A percentile compares a stretch with the other conserved stretches of the same genome.
Evolutionary conservation across 2,888 invertebrate genomes (phyloP).

Genomic region (Busseola fusca): DNA sequence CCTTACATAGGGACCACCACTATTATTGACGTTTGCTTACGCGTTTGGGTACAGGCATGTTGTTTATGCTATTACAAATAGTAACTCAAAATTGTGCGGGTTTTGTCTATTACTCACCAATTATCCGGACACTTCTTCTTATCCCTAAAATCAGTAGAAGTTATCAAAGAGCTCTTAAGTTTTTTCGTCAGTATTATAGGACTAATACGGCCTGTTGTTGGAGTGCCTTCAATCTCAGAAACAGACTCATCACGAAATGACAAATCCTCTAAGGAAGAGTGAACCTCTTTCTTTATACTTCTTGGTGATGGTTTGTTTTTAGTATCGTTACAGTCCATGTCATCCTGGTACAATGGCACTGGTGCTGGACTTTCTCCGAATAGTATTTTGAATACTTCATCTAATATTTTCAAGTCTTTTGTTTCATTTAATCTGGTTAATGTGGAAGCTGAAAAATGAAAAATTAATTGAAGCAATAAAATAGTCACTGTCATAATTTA

Average conservation of each 20-base stretch:
- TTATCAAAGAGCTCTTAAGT: conserved; percentile 56
- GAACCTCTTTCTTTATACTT: conserved; percentile 48
- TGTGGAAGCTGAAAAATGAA: conserved; percentile 66
- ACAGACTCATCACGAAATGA: conserved; percentile 72
- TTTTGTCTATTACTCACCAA: conserved; percentile 70
- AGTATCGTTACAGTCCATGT: conserved; percentile 32
- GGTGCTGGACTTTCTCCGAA: conserved; percentile 65
- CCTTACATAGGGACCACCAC: no score
- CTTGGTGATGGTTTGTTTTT: conserved; percentile 30
- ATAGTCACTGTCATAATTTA: background rate
- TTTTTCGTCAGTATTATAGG: conserved; percentile 79
- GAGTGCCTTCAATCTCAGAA: conserved; percentile 81
- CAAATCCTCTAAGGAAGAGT: conserved; percentile 61
- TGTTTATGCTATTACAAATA: background rate
- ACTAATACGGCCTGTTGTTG: conserved; percentile 78
- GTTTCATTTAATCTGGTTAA: conserved; percentile 77
- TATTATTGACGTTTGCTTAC: background rate
- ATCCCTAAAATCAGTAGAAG: conserved; percentile 69
- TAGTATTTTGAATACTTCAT: conserved; percentile 76
- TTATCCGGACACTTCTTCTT: conserved; percentile 80
- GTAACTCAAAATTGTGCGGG: background rate
- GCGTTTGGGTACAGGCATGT: background rate
- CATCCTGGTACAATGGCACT: conserved; percentile 11
- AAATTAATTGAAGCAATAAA: background rate
- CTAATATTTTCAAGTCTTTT: conserved; percentile 74